Percentiles rank a stretch among this genome's conserved stretches.
phyloP scores from a whole-genome alignment of 2,888 invertebrate genomes.

The Lymantria monacha region DNA sequence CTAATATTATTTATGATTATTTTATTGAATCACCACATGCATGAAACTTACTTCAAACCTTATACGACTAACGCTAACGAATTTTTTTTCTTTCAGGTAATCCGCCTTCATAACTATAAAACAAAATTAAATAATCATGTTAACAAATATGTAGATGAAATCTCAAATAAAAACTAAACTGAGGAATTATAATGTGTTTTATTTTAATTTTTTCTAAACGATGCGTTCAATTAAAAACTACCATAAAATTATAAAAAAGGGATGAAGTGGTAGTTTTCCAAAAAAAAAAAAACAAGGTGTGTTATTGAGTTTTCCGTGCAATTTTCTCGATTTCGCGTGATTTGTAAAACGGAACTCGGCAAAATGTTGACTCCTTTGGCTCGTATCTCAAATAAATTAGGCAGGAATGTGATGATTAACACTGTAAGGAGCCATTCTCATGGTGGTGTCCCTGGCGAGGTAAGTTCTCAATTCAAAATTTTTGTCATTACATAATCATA shows the following conservation, averaged over 20 bases:
- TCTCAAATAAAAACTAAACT: slow-evolving; percentile 28
- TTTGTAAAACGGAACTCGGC: slow-evolving; percentile 1
- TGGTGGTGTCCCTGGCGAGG: slow-evolving; percentile 75
- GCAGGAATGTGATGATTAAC: slow-evolving; percentile 70
- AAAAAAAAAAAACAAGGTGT: slow-evolving; percentile 18
- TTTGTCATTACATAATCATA: slow-evolving; percentile 65
- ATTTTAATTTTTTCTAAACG: slow-evolving; percentile 24
- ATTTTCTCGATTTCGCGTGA: background rate
- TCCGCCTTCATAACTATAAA: background rate
- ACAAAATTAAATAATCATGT: background rate
- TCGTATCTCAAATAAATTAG: slow-evolving; percentile 64
- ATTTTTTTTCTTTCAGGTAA: slow-evolving; percentile 23
- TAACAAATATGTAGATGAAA: slow-evolving; percentile 29
- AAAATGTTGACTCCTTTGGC: slow-evolving; percentile 69
- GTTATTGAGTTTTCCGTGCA: slow-evolving; percentile 10
- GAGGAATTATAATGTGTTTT: slow-evolving; percentile 25
- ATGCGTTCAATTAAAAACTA: slow-evolving; percentile 49
- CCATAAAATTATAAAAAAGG: slow-evolving; percentile 18
- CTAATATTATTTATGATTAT: no score
- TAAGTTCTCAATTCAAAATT: slow-evolving; percentile 52
- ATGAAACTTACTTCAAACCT: no score
- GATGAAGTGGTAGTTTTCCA: slow-evolving; percentile 56
- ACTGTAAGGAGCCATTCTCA: slow-evolving; percentile 68
- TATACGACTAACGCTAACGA: background rate
- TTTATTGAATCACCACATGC: no score